These are phyloP conservation scores for Callitettix versicolor DNA, from an alignment of 1,140 invertebrate genomes.

Conservation along the genomic window DNA sequence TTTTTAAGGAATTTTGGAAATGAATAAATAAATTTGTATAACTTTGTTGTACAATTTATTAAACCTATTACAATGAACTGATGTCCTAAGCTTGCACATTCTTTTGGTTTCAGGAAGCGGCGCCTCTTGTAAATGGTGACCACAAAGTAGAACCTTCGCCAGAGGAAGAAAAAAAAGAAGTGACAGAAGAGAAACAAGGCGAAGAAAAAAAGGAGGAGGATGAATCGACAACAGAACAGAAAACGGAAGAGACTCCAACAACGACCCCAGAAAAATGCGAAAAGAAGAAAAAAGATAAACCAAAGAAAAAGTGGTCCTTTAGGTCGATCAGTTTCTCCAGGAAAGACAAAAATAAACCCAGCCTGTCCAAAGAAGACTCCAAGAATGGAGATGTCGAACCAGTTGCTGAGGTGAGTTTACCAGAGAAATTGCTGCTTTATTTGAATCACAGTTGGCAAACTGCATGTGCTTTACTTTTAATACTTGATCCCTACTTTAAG, in stretches of 20 bases:
- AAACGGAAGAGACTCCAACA: slow-evolving; percentile 12
- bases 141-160: slow-evolving; percentile 43
- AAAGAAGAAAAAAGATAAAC: slow-evolving; percentile 65
- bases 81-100: too few relatives aligned
- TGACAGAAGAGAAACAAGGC: slow-evolving; percentile 49
- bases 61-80: too few relatives aligned
- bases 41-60: too few relatives aligned
- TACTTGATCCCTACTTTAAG: too few relatives aligned
- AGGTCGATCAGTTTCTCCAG: slow-evolving; percentile 72
- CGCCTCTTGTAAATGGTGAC: slow-evolving; percentile 12
- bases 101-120: slow-evolving; percentile 40
- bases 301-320: slow-evolving; percentile 80
- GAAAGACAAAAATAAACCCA: slow-evolving; percentile 73
- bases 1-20: too few relatives aligned
- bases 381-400: slow-evolving; percentile 38
- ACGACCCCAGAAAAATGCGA: slow-evolving; percentile 30
- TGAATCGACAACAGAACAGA: slow-evolving; percentile 13
- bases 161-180: slow-evolving; percentile 41
- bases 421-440: neutral
- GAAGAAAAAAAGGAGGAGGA: slow-evolving; percentile 4
- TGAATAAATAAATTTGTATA: too few relatives aligned
- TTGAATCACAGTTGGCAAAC: too few relatives aligned
- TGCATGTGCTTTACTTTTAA: too few relatives aligned
- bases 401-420: slow-evolving; percentile 35
- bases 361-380: slow-evolving; percentile 25